phyloP scores from a whole-genome alignment of 2,113 vertebrate genomes.

The Nannobrachium achirus region DNA sequence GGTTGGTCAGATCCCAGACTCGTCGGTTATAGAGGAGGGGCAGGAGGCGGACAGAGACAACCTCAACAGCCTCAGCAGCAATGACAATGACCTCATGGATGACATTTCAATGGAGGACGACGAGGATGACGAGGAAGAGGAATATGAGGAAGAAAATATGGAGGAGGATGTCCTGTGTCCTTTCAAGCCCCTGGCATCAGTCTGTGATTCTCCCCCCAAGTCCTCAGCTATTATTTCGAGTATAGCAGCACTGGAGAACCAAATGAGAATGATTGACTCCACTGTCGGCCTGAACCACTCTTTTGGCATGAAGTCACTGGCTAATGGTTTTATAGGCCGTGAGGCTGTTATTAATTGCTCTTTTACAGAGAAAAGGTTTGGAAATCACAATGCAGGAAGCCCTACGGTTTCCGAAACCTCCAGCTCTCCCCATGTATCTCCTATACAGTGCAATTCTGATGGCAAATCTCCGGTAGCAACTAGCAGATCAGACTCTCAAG shows the following conservation, averaged over 20 bases:
- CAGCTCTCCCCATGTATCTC: constrained; percentile 82
- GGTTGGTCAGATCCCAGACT: constrained; percentile 92
- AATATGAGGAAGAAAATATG: constrained; percentile 74
- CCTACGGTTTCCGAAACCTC: constrained; percentile 85
- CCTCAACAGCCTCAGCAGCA: constrained; percentile 85
- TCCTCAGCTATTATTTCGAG: constrained; percentile 86
- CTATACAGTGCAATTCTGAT: constrained; percentile 81
- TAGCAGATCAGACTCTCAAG: constrained; percentile 77
- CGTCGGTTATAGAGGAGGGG: constrained; percentile 78
- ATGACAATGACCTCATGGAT: constrained; percentile 85
- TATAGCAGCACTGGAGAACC: constrained; percentile 89
- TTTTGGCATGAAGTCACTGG: constrained; percentile 79
- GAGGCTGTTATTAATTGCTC: constrained; percentile 82
- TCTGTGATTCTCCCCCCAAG: constrained; percentile 80
- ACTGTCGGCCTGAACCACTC: constrained; percentile 82
- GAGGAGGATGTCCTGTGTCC: constrained; percentile 67
- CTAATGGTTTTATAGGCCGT: constrained; percentile 85
- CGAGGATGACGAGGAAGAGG: constrained; percentile 46
- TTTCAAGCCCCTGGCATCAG: constrained; percentile 77
- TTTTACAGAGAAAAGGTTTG: constrained; percentile 80
- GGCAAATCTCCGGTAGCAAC: constrained; percentile 77
- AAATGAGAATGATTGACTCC: constrained; percentile 91
- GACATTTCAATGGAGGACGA: constrained; percentile 93
- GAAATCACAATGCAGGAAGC: constrained; percentile 83
- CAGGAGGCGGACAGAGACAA: constrained; percentile 86